A percentile compares a stretch with the other conserved stretches of the same genome.
Evolutionary conservation across 2,797 vertebrate genomes (phyloP).

Genomic region (Enoplosus armatus): DNA sequence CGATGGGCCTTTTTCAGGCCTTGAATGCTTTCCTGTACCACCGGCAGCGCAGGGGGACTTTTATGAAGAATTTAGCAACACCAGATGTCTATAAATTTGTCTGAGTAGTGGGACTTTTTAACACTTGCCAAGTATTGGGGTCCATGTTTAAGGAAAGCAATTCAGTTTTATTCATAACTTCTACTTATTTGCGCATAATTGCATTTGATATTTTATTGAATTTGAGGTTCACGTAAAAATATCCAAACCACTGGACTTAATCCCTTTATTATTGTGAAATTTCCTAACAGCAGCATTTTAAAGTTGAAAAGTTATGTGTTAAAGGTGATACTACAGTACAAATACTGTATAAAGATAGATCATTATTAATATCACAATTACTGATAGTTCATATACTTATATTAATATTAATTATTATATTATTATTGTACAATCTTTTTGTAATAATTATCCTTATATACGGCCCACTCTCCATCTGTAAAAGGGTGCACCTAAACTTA

Average conservation of each 20-base stretch:
- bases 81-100: slow-evolving; percentile 81
- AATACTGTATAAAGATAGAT: neutral
- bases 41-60: slow-evolving; percentile 60
- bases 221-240: slow-evolving; percentile 52
- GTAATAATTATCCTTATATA: neutral
- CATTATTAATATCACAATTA: neutral
- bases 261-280: slow-evolving; percentile 29
- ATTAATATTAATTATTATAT: too few species aligned
- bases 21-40: slow-evolving; percentile 71
- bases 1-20: slow-evolving; percentile 58
- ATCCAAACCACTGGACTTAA: slow-evolving; percentile 17
- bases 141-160: slow-evolving; percentile 35
- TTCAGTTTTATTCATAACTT: slow-evolving; percentile 48
- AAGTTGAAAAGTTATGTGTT: slow-evolving; percentile 11
- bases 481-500: neutral
- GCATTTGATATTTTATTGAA: slow-evolving; percentile 58
- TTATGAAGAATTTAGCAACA: slow-evolving; percentile 76
- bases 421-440: neutral
- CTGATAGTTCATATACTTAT: neutral
- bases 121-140: slow-evolving; percentile 20
- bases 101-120: slow-evolving; percentile 50
- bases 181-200: slow-evolving; percentile 32
- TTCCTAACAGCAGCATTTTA: slow-evolving; percentile 36
- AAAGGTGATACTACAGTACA: neutral
- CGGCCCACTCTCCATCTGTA: neutral